A percentile compares a stretch with the other conserved stretches of the same genome.
phyloP scores from a whole-genome alignment of 2,888 invertebrate species.

The Cantharis nigra region DNA sequence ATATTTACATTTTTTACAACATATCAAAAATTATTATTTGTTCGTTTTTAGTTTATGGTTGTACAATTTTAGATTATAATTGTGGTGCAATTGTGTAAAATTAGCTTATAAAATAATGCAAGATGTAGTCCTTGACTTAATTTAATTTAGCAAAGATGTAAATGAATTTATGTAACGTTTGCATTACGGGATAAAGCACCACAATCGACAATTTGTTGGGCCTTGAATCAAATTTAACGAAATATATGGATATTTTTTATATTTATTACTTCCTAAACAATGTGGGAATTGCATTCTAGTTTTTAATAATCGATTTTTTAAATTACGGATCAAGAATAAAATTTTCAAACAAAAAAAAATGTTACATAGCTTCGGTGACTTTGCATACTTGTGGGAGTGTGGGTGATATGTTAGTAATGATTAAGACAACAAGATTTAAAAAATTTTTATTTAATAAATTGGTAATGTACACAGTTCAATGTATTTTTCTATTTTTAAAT shows the following conservation, averaged over 20 bases:
- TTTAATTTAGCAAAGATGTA: not conserved
- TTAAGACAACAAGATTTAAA: constrained; percentile 8
- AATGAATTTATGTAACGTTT: not conserved
- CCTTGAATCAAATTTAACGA: not conserved
- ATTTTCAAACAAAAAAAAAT: not conserved
- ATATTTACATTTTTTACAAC: not conserved
- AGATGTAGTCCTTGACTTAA: not conserved
- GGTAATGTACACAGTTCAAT: constrained; percentile 5
- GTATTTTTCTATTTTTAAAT: not conserved
- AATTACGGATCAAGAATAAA: not conserved
- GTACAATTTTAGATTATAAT: not conserved
- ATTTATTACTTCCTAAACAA: not conserved
- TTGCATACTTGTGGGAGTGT: constrained; percentile 4
- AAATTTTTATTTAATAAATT: constrained; percentile 18
- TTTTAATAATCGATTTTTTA: not conserved
- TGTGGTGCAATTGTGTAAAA: not conserved
- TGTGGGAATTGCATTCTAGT: not conserved
- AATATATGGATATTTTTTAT: not conserved
- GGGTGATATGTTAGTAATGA: constrained; percentile 4
- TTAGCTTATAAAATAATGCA: not conserved
- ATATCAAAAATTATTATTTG: not conserved
- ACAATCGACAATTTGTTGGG: not conserved
- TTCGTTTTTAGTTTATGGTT: not conserved
- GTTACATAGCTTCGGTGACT: not conserved
- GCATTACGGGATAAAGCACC: not conserved